Percentiles rank a stretch among this genome's conserved stretches.
phyloP scores from a whole-genome alignment of 1,140 invertebrate species.

The Atta colombica region DNA sequence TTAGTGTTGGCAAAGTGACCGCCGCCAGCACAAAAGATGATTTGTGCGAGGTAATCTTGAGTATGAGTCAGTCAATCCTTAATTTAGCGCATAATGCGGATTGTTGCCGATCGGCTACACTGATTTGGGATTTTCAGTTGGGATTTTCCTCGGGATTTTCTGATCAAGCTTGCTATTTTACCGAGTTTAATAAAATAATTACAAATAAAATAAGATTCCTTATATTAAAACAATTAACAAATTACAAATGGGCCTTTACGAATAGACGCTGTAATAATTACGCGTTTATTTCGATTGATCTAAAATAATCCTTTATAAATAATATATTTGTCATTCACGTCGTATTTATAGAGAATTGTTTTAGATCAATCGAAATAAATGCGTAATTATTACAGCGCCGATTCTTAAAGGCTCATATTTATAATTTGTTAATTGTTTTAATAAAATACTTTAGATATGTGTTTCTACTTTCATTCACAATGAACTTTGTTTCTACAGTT shows the following conservation, averaged over 20 bases:
- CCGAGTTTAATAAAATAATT: not conserved
- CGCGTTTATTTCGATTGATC: no score
- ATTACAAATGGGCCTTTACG: no score
- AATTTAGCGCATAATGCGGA: not conserved
- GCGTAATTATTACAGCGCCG: no score
- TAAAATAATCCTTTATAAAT: no score
- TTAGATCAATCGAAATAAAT: no score
- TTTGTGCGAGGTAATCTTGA: slow-evolving; percentile 60
- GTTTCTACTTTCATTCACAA: not conserved
- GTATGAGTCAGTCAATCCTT: slow-evolving; percentile 10
- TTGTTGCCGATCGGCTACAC: not conserved
- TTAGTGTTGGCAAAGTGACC: slow-evolving; percentile 54
- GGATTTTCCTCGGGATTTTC: no score
- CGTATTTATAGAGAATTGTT: no score
- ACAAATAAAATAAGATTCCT: no score
- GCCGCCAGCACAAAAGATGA: slow-evolving; percentile 46
- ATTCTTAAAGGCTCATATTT: no score
- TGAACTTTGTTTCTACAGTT: not conserved
- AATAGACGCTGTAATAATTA: no score
- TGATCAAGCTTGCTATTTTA: not conserved
- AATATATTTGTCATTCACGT: no score
- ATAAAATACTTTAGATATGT: not conserved
- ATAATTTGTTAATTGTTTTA: not conserved
- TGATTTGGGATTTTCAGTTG: not conserved
- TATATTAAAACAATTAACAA: no score